These are phyloP conservation scores for Papilio polyxenes DNA, from an alignment of 1,140 invertebrate species.

Conservation along the genomic window DNA sequence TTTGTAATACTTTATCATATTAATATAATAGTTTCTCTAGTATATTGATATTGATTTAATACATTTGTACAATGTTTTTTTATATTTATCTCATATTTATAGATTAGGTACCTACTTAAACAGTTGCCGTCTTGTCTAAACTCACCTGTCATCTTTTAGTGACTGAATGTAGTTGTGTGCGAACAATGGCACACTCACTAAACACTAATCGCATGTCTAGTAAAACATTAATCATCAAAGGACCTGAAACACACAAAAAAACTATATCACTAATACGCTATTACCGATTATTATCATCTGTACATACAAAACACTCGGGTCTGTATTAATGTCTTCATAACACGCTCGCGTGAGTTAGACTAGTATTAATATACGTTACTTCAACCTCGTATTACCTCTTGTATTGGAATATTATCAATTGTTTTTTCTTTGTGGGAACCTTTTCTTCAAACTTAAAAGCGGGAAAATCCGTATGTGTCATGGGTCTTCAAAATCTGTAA, in stretches of 20 bases:
- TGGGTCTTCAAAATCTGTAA: constrained; percentile 5
- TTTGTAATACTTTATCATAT: too few relatives aligned
- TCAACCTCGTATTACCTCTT: constrained; percentile 43
- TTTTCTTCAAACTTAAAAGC: neutral
- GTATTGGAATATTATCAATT: constrained; percentile 43
- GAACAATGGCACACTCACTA: neutral
- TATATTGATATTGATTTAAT: too few relatives aligned
- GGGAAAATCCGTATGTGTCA: constrained; percentile 7
- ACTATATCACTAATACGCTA: constrained; percentile 45
- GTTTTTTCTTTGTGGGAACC: constrained; percentile 36
- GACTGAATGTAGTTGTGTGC: neutral
- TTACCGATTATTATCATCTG: constrained; percentile 48
- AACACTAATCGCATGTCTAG: constrained; percentile 14
- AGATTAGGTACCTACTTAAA: neutral
- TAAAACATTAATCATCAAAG: neutral
- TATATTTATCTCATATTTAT: neutral
- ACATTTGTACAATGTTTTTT: neutral
- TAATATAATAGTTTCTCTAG: too few relatives aligned
- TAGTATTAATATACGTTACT: constrained; percentile 51
- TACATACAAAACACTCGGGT: constrained; percentile 51
- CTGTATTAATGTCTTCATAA: constrained; percentile 71
- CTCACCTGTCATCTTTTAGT: neutral
- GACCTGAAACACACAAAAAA: constrained; percentile 34
- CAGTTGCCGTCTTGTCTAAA: neutral
- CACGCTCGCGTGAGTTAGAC: constrained; percentile 61